Evolutionary conservation across 2,113 vertebrate genomes (phyloP).

Genomic region (Cichladusa arquata): DNA sequence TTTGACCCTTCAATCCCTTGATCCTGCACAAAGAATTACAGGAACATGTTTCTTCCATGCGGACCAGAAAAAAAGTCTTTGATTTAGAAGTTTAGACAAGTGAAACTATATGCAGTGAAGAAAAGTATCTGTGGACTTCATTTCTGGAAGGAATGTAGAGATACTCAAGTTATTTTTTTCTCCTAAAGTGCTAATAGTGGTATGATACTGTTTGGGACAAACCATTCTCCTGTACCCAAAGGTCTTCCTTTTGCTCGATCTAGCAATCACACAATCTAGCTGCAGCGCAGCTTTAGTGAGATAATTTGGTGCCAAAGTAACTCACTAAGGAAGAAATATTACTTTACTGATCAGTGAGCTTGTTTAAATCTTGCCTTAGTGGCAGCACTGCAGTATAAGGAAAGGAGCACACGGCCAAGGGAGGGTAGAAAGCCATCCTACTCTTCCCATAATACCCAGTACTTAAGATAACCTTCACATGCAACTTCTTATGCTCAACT

Average conservation of each 20-base stretch:
- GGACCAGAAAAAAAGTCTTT: neutral
- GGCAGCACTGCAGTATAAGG: neutral
- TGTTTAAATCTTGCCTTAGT: neutral
- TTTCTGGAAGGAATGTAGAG: neutral
- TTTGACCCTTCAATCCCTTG: neutral
- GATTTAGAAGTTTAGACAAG: neutral
- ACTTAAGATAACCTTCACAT: neutral
- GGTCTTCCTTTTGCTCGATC: neutral
- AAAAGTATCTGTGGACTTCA: neutral
- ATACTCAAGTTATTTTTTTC: neutral
- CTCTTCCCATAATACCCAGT: neutral
- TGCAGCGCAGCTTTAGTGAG: neutral
- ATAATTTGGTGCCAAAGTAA: neutral
- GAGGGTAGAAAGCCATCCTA: neutral
- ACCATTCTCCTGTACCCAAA: neutral
- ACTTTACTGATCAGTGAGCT: neutral
- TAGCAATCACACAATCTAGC: neutral
- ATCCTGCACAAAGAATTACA: neutral
- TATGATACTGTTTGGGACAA: neutral
- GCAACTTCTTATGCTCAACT: neutral
- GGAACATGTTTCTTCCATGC: neutral
- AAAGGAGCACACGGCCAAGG: neutral
- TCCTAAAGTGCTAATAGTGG: neutral
- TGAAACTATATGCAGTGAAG: neutral
- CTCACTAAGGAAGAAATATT: neutral